Percentiles rank a stretch among this genome's conserved stretches.
phyloP scores from a whole-genome alignment of 2,797 vertebrate species.

The Telmatherina bonti region DNA sequence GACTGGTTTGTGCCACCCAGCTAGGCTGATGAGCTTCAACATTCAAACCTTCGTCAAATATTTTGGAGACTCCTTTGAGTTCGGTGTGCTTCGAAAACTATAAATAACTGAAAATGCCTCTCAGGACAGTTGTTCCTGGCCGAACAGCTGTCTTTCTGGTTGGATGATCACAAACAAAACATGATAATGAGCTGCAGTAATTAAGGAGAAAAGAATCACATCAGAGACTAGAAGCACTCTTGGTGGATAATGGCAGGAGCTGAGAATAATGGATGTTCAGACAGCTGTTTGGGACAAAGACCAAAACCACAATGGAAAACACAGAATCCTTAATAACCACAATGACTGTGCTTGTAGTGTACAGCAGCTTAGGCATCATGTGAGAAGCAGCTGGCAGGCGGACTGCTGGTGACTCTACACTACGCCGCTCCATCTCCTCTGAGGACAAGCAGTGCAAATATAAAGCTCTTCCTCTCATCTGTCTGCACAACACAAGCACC shows the following conservation, averaged over 20 bases:
- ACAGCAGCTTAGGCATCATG: conserved; percentile 47
- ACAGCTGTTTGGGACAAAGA: conserved; percentile 55
- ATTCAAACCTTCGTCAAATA: too few species aligned
- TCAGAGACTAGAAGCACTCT: conserved; percentile 15
- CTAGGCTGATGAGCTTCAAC: too few species aligned
- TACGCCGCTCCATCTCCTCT: conserved; percentile 31
- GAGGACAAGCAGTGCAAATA: conserved; percentile 1
- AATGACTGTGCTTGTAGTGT: conserved; percentile 46
- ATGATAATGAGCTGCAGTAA: conserved; percentile 11
- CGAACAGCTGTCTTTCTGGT: conserved; percentile 18
- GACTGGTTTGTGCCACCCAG: too few species aligned
- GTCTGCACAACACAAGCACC: neutral
- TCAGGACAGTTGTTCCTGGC: neutral
- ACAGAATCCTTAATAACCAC: conserved; percentile 40
- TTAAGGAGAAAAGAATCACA: conserved; percentile 11
- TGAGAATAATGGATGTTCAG: conserved; percentile 37
- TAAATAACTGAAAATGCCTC: neutral
- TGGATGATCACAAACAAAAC: conserved; percentile 10
- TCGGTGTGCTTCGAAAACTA: too few species aligned
- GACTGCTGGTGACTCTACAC: conserved; percentile 27
- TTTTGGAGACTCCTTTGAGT: too few species aligned
- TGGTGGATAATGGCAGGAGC: conserved; percentile 15
- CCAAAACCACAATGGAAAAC: conserved; percentile 40
- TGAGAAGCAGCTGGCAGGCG: conserved; percentile 37
- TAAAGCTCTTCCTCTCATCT: neutral